phyloP scores from a whole-genome alignment of 1,140 invertebrate species.

The Grapholita molesta region DNA sequence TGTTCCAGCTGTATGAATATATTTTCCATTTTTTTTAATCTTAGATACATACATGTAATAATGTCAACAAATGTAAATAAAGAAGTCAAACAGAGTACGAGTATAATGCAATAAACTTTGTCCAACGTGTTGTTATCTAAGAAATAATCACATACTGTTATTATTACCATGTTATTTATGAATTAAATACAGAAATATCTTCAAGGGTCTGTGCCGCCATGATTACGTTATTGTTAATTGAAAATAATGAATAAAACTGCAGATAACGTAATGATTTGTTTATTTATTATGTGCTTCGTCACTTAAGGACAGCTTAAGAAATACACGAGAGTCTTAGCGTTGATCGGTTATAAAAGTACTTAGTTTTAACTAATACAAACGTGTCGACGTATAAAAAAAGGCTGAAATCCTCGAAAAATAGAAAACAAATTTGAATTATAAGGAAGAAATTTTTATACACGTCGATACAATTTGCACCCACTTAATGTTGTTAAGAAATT shows the following conservation, averaged over 20 bases:
- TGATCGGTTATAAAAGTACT: neutral
- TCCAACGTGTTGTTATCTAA: neutral
- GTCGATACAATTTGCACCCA: too few species aligned
- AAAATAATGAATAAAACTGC: slow-evolving; percentile 30
- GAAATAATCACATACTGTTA: neutral
- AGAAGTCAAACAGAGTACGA: neutral
- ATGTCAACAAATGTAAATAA: neutral
- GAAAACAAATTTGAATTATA: too few species aligned
- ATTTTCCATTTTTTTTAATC: too few species aligned
- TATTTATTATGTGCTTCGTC: slow-evolving; percentile 1
- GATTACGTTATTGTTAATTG: neutral
- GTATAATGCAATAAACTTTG: neutral
- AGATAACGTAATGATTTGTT: slow-evolving; percentile 19
- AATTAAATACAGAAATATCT: slow-evolving; percentile 16
- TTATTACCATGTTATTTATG: slow-evolving; percentile 1
- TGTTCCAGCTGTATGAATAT: too few species aligned
- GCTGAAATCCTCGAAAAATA: neutral
- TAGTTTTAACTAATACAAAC: neutral
- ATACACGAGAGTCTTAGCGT: neutral
- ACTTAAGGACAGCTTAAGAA: neutral
- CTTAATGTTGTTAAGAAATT: too few species aligned
- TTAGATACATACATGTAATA: too few species aligned
- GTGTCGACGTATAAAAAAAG: neutral
- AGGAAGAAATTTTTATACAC: too few species aligned
- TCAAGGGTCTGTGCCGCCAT: neutral